Evolutionary conservation across 2,888 invertebrate genomes (phyloP), one percentile per base, ranked within the genome.

Genomic region (Euzetes globulus): DNA sequence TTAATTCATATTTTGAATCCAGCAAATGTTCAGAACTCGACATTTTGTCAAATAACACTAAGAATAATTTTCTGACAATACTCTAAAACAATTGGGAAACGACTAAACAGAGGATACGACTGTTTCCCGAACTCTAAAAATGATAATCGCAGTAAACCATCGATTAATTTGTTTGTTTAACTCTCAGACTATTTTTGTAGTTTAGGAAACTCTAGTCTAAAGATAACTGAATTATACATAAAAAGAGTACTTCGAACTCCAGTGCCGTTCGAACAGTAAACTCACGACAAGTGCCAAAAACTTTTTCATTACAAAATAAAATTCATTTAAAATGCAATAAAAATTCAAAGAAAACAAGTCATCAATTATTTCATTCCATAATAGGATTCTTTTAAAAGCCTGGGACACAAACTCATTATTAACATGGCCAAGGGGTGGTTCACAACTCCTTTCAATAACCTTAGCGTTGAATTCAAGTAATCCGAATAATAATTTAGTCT

Each of bases 161-260:
- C 19, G 50, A 50, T 50, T 50, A 50, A 50, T 55, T 55, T 25
- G 25, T 55, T 55, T 55, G 22, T 25, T 22, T 55, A 55, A 55
- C 25, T 41, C 41, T 41, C 19, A 55, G 55, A 22, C 22, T 55
- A 55, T 55, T 55, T 55, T 55, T 55, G 55, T 55, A 55, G 55
- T 55, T 13, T 13, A 55, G 55, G 55, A 55, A 55, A 55, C 55
- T 11, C 11, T 22, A 17, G n/a, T 55, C 13, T 55, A 55, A 55
- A 55, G 55, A 55, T 55, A 55, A 55, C 55, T 22, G 22, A 55
- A 22, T 22, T 55, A 55, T 17, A 55, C 13, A 22, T 22, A 19
- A 50, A 50, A 19, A 50, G 41, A 41, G 41, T 41, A 41, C 41
- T 41, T 41, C 41, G 41, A 41, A 41, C 41, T 41, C 41, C 7